Conservation (phyloP, 2,113 vertebrate species). For the Neopipo cinnamomea region DNA sequence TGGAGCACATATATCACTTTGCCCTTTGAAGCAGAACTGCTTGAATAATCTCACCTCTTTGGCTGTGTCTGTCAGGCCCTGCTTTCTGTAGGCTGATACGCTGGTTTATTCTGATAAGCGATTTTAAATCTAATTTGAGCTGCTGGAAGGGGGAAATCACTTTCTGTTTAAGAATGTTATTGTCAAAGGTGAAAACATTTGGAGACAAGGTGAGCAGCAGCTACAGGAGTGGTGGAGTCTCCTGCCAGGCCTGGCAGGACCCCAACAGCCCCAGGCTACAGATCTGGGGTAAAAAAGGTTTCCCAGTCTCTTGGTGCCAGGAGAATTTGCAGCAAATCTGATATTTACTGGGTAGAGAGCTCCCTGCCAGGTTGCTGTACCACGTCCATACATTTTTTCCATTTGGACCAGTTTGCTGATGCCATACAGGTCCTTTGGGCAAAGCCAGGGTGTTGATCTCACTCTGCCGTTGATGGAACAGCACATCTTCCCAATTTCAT, state of each 20-base stretch:
- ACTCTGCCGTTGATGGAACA: neutral
- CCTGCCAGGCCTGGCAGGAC: neutral
- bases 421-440: neutral
- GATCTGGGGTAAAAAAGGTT: neutral
- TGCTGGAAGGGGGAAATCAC: neutral
- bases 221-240: neutral
- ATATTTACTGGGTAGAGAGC: neutral
- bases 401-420: neutral
- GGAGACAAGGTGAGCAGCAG: neutral
- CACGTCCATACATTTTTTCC: neutral
- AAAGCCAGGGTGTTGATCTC: rapidly evolving
- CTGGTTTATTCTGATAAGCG: conserved; percentile 20
- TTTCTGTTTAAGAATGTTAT: neutral
- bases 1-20: conserved; percentile 21
- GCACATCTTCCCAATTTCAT: neutral
- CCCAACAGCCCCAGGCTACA: neutral
- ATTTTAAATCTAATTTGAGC: conserved; percentile 11
- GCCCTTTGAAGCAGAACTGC: conserved; percentile 21
- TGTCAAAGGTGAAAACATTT: neutral
- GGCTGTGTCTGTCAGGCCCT: neutral
- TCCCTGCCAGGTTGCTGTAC: neutral
- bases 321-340: neutral
- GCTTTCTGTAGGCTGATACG: neutral
- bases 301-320: neutral
- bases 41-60: conserved; percentile 12